Conservation (phyloP, 2,888 invertebrate genomes). For the Tetragonisca angustula region DNA sequence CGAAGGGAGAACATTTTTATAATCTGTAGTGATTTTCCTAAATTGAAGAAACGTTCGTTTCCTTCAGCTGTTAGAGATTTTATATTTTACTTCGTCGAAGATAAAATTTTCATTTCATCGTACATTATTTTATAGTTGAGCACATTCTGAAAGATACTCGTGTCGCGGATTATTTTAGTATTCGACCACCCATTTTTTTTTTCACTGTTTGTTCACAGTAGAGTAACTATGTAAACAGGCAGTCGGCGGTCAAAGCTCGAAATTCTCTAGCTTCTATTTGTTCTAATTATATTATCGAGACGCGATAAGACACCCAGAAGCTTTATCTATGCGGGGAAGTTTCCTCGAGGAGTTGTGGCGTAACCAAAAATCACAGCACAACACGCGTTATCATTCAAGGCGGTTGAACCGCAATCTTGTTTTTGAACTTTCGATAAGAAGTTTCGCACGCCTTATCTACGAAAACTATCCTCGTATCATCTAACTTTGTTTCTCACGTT, state of each 20-base stretch:
- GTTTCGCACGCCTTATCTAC: background rate
- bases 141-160: too few species aligned
- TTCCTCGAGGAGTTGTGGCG: background rate
- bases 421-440: constrained; percentile 8
- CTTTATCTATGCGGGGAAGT: constrained; percentile 30
- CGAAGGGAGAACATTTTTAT: too few species aligned
- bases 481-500: background rate
- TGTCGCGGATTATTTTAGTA: background rate
- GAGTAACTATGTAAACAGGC: background rate
- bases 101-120: background rate
- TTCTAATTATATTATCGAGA: background rate
- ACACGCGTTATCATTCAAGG: constrained; percentile 32
- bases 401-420: constrained; percentile 30
- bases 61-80: background rate
- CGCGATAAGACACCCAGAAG: too few species aligned
- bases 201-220: background rate
- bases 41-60: too few species aligned
- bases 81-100: background rate
- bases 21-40: too few species aligned
- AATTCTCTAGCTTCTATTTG: background rate
- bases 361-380: background rate
- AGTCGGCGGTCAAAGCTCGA: background rate
- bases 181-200: background rate
- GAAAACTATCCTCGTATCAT: background rate
- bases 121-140: too few species aligned